A percentile compares a stretch with the other conserved stretches of the same genome.
Conservation (phyloP, 2,888 invertebrate genomes). For the Gymnosoma rotundatum region DNA sequence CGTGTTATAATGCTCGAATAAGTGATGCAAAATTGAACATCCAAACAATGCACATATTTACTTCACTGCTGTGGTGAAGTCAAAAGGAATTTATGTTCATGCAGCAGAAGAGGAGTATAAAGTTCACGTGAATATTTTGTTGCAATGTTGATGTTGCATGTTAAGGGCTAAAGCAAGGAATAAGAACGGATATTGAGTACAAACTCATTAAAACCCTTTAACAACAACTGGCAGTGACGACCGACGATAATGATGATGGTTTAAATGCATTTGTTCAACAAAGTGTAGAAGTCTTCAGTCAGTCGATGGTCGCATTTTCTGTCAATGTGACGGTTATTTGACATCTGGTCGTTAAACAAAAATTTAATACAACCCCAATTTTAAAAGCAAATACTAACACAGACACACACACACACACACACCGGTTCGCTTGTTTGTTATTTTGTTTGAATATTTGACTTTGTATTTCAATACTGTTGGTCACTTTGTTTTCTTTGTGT, state of each 20-base stretch:
- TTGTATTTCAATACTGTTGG: conserved; percentile 48
- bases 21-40: too few relatives aligned
- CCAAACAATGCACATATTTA: not conserved
- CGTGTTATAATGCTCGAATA: too few relatives aligned
- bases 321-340: conserved; percentile 27
- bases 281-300: conserved; percentile 4
- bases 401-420: not conserved
- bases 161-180: conserved; percentile 4
- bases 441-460: conserved; percentile 13
- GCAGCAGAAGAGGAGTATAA: conserved; percentile 1
- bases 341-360: conserved; percentile 38
- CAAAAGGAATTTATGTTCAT: conserved; percentile 30
- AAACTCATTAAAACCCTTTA: conserved; percentile 49
- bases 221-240: conserved; percentile 19
- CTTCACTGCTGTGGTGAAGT: not conserved
- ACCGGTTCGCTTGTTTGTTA: not conserved
- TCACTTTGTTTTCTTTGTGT: conserved; percentile 59
- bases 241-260: conserved; percentile 4
- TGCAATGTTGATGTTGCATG: not conserved
- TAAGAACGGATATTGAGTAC: conserved; percentile 41
- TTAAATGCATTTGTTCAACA: conserved; percentile 27
- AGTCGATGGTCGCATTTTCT: not conserved
- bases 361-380: conserved; percentile 61
- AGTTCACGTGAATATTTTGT: conserved; percentile 22
- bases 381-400: not conserved